These are phyloP conservation scores for Orycteropus afer DNA, from an alignment of 2,113 vertebrate species.

Conservation along the genomic window DNA sequence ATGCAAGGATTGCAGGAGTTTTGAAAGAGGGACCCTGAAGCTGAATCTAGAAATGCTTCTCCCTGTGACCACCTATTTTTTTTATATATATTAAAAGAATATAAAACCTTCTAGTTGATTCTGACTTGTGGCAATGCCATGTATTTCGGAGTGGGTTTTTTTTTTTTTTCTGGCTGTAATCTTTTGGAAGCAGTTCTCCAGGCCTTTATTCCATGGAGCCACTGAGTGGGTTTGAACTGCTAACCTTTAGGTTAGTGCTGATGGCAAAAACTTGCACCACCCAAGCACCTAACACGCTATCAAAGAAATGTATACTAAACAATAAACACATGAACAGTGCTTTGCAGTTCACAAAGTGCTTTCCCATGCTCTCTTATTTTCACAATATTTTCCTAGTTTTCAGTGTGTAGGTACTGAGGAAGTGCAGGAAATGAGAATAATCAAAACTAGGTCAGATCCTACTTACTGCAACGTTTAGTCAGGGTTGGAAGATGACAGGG, in stretches of 20 bases:
- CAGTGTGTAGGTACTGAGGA: background rate
- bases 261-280: too few relatives aligned
- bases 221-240: background rate
- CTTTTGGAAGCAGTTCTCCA: background rate
- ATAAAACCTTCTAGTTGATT: background rate
- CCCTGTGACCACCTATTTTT: background rate
- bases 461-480: background rate
- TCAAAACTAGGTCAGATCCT: background rate
- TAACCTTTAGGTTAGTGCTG: too few relatives aligned
- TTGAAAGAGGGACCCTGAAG: background rate
- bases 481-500: background rate
- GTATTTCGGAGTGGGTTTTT: too few relatives aligned
- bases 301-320: background rate
- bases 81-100: background rate
- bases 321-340: background rate
- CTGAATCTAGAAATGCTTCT: background rate
- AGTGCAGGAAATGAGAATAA: background rate
- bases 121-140: background rate
- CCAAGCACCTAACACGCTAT: background rate
- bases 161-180: background rate
- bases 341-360: constrained; percentile 12
- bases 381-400: constrained; percentile 20
- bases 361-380: background rate
- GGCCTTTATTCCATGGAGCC: background rate
- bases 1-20: background rate